Percentiles rank a stretch among this genome's conserved stretches.
Evolutionary conservation across 2,797 vertebrate genomes (phyloP).

Genomic region (Gallinago nigripennis): DNA sequence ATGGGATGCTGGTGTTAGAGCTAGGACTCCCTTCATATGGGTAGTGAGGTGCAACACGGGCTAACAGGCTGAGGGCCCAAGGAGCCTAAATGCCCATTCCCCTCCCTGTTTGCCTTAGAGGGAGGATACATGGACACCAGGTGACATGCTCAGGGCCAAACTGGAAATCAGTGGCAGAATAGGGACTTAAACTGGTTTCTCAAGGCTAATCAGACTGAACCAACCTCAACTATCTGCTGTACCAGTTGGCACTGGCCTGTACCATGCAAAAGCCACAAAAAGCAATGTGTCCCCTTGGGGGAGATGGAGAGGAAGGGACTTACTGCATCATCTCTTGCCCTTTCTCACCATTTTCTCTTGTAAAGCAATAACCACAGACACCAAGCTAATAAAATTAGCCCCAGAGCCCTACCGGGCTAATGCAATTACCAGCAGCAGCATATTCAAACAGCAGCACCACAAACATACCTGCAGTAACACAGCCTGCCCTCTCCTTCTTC

Average conservation of each 20-base stretch:
- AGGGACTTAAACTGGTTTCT: neutral
- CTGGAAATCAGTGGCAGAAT: neutral
- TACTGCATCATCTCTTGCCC: neutral
- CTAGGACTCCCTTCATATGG: neutral
- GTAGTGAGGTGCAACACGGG: neutral
- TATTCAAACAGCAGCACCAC: neutral
- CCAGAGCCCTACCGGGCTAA: neutral
- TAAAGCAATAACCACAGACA: slow-evolving; percentile 47
- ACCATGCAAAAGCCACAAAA: neutral
- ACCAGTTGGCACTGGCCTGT: neutral
- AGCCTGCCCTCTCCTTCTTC: neutral
- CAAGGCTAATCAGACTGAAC: neutral
- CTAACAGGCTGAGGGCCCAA: neutral
- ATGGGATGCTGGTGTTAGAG: rapidly evolving
- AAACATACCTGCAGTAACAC: neutral
- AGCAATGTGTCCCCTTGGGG: neutral
- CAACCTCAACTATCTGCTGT: neutral
- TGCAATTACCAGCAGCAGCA: slow-evolving; percentile 37
- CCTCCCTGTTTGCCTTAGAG: neutral
- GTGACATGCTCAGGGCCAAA: neutral
- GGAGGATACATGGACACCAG: neutral
- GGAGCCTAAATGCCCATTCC: neutral
- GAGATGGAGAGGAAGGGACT: neutral
- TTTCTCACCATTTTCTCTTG: neutral
- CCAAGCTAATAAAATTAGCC: slow-evolving; percentile 39